Percentiles rank a stretch among this genome's conserved stretches.
These are phyloP conservation scores for Sebastolobus altivelis DNA, from an alignment of 2,797 vertebrate species.

Conservation along the genomic window DNA sequence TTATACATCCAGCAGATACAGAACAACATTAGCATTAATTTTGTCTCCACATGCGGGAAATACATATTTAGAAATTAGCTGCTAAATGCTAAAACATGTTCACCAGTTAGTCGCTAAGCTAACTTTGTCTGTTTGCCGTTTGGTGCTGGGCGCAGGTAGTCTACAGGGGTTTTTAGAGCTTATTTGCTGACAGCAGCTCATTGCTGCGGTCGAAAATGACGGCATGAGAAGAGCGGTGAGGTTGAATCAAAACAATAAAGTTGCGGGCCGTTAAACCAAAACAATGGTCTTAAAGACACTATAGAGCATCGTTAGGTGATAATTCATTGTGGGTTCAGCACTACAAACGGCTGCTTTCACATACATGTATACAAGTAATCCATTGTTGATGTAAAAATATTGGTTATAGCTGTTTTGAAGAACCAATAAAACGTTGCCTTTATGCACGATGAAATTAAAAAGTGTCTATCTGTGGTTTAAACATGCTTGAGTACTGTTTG, in stretches of 20 bases:
- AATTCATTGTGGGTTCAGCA: not conserved
- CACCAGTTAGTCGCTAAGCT: not conserved
- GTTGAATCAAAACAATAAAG: not conserved
- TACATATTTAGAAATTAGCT: too few species aligned
- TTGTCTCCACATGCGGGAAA: not conserved
- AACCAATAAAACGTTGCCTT: not conserved
- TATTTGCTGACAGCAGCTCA: too few species aligned
- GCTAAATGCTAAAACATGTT: not conserved
- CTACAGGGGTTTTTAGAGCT: not conserved
- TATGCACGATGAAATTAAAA: not conserved
- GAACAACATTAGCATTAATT: not conserved
- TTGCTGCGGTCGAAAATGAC: too few species aligned
- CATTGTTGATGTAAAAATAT: not conserved
- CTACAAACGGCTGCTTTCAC: not conserved
- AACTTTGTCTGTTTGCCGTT: not conserved
- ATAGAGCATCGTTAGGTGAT: not conserved
- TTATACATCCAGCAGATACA: not conserved
- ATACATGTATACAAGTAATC: not conserved
- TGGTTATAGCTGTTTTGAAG: not conserved
- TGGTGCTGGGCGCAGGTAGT: not conserved
- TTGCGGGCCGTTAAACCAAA: not conserved
- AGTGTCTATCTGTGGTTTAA: not conserved
- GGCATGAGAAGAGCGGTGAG: not conserved
- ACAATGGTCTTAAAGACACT: slow-evolving; percentile 4
- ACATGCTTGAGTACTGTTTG: not conserved